phyloP scores from a whole-genome alignment of 2,113 vertebrate genomes.

The Sebastes fasciatus region DNA sequence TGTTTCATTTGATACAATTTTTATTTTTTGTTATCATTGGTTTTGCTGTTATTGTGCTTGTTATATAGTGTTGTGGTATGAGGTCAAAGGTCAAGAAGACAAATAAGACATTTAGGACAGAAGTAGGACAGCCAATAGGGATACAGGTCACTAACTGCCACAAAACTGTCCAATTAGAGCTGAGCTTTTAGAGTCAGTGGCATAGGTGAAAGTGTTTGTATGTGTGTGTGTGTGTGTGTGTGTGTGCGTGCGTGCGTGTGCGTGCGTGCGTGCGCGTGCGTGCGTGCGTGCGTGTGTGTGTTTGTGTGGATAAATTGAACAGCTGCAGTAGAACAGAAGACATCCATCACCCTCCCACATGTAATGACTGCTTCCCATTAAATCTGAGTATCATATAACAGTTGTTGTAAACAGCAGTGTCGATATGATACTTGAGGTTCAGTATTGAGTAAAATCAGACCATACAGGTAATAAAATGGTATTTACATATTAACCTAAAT shows the following conservation, averaged over 20 bases:
- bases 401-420: neutral
- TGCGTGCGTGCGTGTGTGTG: neutral
- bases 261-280: neutral
- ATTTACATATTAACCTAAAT: neutral
- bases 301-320: no score
- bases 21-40: neutral
- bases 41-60: neutral
- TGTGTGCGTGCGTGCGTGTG: neutral
- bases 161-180: slow-evolving; percentile 4
- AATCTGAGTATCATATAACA: neutral
- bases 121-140: neutral
- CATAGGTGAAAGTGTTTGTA: neutral
- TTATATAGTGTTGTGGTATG: neutral
- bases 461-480: no score
- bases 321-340: neutral
- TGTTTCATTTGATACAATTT: neutral
- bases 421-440: neutral
- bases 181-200: neutral
- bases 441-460: neutral
- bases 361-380: no score
- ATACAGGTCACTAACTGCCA: neutral
- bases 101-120: neutral
- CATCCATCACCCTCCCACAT: neutral
- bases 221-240: neutral
- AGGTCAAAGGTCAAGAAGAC: neutral